Evolutionary conservation across 2,113 vertebrate species (phyloP).

Genomic region (Epinephelus lanceolatus): DNA sequence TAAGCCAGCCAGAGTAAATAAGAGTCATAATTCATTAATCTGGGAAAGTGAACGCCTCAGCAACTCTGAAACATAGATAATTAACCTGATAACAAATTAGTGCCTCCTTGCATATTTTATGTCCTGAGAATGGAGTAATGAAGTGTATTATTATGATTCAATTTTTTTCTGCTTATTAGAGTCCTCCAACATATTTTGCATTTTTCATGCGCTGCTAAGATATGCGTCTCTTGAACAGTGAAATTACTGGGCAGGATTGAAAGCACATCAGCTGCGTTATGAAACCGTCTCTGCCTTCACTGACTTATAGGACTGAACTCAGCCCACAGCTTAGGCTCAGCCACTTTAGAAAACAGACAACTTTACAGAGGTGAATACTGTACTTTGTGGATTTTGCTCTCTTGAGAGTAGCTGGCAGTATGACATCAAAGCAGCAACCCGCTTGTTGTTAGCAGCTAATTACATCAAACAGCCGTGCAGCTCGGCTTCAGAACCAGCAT

Average conservation of each 20-base stretch:
- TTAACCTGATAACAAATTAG: constrained; percentile 82
- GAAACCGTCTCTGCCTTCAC: constrained; percentile 18
- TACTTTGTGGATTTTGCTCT: constrained; percentile 54
- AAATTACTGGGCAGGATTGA: constrained; percentile 31
- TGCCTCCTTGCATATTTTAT: constrained; percentile 79
- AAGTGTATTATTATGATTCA: constrained; percentile 73
- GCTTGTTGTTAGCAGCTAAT: constrained; percentile 76
- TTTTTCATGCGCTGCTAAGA: constrained; percentile 66
- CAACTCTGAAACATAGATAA: constrained; percentile 80
- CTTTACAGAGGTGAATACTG: constrained; percentile 52
- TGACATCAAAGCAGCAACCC: constrained; percentile 68
- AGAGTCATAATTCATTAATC: constrained; percentile 81
- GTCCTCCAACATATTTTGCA: constrained; percentile 64
- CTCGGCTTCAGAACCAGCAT: constrained; percentile 55
- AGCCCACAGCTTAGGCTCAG: constrained; percentile 10
- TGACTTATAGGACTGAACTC: constrained; percentile 26
- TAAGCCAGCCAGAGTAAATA: constrained; percentile 71
- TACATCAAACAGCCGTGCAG: constrained; percentile 72
- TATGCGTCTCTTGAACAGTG: constrained; percentile 38
- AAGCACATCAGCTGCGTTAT: constrained; percentile 14
- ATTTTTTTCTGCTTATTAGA: constrained; percentile 58
- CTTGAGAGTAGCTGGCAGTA: constrained; percentile 52
- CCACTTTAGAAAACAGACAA: constrained; percentile 60
- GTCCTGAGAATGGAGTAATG: constrained; percentile 75
- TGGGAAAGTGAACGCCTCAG: constrained; percentile 75